Percentiles rank a stretch among this genome's conserved stretches.
These are phyloP conservation scores for Ciona savignyi DNA, from an alignment of 23 tunicate species.

Conservation along the genomic window DNA sequence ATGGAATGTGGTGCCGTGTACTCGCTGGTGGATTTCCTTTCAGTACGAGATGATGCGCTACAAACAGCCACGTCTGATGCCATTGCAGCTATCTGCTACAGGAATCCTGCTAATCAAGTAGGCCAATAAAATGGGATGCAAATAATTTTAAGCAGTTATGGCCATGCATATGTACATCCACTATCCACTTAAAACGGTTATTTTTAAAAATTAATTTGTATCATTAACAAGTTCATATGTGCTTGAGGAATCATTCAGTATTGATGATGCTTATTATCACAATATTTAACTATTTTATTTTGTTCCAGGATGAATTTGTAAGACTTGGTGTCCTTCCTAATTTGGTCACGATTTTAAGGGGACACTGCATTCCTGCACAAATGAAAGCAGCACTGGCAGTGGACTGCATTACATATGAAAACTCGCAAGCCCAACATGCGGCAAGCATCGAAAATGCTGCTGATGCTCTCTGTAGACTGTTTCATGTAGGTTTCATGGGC, in stretches of 20 bases:
- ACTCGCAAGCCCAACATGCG: slow-evolving; percentile 32
- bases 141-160: not conserved
- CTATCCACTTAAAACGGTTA: not conserved
- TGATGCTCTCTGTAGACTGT: slow-evolving; percentile 66
- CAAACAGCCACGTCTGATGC: slow-evolving; percentile 77
- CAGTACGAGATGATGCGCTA: slow-evolving; percentile 52
- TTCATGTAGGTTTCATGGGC: slow-evolving; percentile 36
- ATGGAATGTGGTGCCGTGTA: slow-evolving; percentile 64
- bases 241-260: not conserved
- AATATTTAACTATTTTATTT: not conserved
- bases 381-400: slow-evolving; percentile 79
- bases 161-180: not conserved
- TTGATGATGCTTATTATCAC: too few relatives aligned
- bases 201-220: not conserved
- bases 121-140: not conserved
- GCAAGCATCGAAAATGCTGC: slow-evolving; percentile 48
- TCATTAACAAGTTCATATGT: too few relatives aligned
- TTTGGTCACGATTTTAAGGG: slow-evolving; percentile 56
- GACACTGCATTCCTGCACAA: slow-evolving; percentile 60
- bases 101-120: slow-evolving; percentile 55
- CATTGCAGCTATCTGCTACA: slow-evolving; percentile 62
- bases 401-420: slow-evolving; percentile 38
- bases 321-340: slow-evolving; percentile 30
- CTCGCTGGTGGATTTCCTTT: slow-evolving; percentile 50
- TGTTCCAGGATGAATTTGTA: slow-evolving; percentile 51